phyloP scores from a whole-genome alignment of 1,140 invertebrate species.

The Bombus affinis region DNA sequence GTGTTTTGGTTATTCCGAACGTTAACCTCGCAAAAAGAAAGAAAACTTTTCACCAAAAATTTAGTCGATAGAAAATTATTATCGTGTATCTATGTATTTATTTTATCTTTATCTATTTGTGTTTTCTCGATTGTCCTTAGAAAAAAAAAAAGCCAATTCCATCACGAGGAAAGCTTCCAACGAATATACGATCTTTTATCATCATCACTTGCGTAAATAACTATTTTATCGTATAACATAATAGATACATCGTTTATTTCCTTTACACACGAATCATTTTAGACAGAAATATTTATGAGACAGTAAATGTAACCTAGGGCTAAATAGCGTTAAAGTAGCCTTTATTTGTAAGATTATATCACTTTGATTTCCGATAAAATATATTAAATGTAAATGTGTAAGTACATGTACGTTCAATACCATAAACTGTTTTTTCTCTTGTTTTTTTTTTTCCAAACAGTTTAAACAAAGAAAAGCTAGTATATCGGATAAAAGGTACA shows the following conservation, averaged over 20 bases:
- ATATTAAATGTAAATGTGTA: constrained; percentile 69
- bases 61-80: constrained; percentile 10
- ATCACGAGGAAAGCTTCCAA: neutral
- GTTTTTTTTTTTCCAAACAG: neutral
- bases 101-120: constrained; percentile 3
- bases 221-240: constrained; percentile 60
- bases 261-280: constrained; percentile 52
- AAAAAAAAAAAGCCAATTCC: neutral
- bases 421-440: neutral
- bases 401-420: constrained; percentile 47
- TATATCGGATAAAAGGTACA: neutral
- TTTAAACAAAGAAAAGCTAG: neutral
- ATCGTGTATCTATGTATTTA: constrained; percentile 25
- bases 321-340: constrained; percentile 66
- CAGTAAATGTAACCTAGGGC: constrained; percentile 68
- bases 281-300: constrained; percentile 72
- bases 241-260: constrained; percentile 50
- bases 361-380: constrained; percentile 70
- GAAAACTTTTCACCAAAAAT: constrained; percentile 29
- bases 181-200: neutral
- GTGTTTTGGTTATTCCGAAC: constrained; percentile 6
- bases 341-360: constrained; percentile 75
- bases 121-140: neutral
- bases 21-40: constrained; percentile 26
- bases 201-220: constrained; percentile 53